Percentiles rank a stretch among this genome's conserved stretches.
Evolutionary conservation across 2,888 invertebrate species (phyloP).

Genomic region (Melipona beecheii): DNA sequence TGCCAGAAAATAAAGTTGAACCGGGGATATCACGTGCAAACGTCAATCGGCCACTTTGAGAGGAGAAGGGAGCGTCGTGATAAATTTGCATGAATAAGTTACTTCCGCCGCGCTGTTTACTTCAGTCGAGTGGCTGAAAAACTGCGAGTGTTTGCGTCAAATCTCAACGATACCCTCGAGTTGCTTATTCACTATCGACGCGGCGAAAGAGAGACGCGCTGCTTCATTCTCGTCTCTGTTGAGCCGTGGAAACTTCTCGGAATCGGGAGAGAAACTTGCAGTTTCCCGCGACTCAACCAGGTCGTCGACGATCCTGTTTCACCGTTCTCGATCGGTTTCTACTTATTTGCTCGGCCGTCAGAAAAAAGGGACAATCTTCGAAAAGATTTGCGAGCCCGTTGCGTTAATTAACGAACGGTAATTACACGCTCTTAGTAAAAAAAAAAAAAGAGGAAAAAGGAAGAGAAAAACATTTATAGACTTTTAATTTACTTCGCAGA

Average conservation of each 20-base stretch:
- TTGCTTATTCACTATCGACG: conserved; percentile 39
- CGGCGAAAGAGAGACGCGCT: conserved; percentile 10
- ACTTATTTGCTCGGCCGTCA: too few species aligned
- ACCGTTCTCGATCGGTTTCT: not conserved
- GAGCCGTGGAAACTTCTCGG: not conserved
- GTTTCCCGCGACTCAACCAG: not conserved
- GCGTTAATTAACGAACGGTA: not conserved
- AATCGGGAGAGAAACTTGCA: conserved; percentile 6
- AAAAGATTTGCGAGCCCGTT: too few species aligned
- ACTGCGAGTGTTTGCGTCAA: conserved; percentile 56
- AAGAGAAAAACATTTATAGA: not conserved
- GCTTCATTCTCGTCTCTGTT: not conserved
- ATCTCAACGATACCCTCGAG: conserved; percentile 51
- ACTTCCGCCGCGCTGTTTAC: conserved; percentile 62
- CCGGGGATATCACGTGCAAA: not conserved
- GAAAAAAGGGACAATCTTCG: not conserved
- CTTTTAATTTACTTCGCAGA: not conserved
- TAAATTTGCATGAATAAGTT: conserved; percentile 74
- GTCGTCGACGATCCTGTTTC: not conserved
- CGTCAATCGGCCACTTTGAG: conserved; percentile 41
- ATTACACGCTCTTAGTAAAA: not conserved
- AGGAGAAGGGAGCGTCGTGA: conserved; percentile 41
- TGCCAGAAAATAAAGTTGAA: not conserved
- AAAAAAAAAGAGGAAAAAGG: too few species aligned
- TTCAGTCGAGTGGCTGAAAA: conserved; percentile 44